phyloP scores from a whole-genome alignment of 2,113 vertebrate species.

The Serinus canaria region DNA sequence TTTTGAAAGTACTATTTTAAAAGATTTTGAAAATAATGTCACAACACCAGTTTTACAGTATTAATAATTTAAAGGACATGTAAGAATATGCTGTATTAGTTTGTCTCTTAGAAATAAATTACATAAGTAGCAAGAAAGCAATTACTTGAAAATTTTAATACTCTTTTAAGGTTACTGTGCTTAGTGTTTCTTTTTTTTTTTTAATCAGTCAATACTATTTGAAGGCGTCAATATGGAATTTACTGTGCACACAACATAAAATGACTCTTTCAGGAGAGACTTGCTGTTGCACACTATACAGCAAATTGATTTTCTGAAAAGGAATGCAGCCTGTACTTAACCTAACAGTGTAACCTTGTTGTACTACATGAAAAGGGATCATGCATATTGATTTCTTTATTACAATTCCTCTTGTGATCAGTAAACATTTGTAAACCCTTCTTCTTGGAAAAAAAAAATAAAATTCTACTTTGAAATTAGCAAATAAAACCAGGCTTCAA shows the following conservation, averaged over 20 bases:
- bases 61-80: conserved; percentile 17
- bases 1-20: conserved; percentile 14
- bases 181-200: conserved; percentile 61
- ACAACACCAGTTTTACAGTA: not conserved
- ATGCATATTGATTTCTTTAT: conserved; percentile 94
- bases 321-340: conserved; percentile 93
- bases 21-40: not conserved
- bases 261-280: conserved; percentile 80
- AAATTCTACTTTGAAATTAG: conserved; percentile 43
- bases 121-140: conserved; percentile 40
- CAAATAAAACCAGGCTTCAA: not conserved
- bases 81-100: not conserved
- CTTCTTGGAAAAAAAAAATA: conserved; percentile 56
- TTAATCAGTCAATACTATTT: conserved; percentile 82
- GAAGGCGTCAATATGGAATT: conserved; percentile 83
- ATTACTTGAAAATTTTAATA: conserved; percentile 36
- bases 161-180: conserved; percentile 46
- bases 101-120: conserved; percentile 33
- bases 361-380: conserved; percentile 91
- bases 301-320: conserved; percentile 95
- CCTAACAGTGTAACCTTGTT: conserved; percentile 93
- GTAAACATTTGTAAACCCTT: conserved; percentile 76
- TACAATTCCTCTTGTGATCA: conserved; percentile 85
- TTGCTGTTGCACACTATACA: conserved; percentile 80
- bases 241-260: conserved; percentile 80